These are phyloP conservation scores for Tethea ocularis DNA, from an alignment of 2,888 invertebrate genomes.

Conservation along the genomic window DNA sequence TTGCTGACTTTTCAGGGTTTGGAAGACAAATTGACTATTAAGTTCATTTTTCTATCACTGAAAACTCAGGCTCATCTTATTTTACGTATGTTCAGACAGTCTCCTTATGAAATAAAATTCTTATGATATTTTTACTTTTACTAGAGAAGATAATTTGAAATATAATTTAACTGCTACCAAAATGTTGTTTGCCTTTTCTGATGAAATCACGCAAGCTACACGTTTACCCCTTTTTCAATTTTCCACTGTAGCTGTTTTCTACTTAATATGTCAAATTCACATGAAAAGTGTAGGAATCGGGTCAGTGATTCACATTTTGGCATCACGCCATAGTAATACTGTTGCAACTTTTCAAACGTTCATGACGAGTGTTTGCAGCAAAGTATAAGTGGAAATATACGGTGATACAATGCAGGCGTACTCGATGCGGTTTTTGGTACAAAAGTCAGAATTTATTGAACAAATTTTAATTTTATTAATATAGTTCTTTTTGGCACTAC, in stretches of 20 bases:
- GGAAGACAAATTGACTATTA: too few species aligned
- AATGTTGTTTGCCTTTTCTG: background rate
- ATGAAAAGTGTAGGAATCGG: constrained; percentile 28
- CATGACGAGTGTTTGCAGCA: constrained; percentile 16
- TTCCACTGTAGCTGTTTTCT: constrained; percentile 19
- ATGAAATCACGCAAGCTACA: background rate
- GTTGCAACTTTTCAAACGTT: constrained; percentile 17
- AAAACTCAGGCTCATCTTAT: too few species aligned
- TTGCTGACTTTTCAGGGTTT: too few species aligned
- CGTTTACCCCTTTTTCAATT: background rate
- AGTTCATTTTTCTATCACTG: too few species aligned
- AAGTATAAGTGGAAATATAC: constrained; percentile 1
- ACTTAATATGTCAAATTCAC: constrained; percentile 44
- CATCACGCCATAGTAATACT: constrained; percentile 45
- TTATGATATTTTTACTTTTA: too few species aligned
- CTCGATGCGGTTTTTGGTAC: background rate
- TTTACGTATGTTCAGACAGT: too few species aligned
- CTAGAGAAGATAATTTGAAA: background rate
- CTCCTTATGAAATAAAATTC: too few species aligned
- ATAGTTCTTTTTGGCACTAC: background rate
- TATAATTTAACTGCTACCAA: background rate
- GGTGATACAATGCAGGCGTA: background rate
- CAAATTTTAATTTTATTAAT: background rate
- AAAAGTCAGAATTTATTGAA: background rate
- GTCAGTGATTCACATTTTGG: constrained; percentile 52